Conservation (phyloP, 2,888 invertebrate genomes). For the Eristalis intricaria region DNA sequence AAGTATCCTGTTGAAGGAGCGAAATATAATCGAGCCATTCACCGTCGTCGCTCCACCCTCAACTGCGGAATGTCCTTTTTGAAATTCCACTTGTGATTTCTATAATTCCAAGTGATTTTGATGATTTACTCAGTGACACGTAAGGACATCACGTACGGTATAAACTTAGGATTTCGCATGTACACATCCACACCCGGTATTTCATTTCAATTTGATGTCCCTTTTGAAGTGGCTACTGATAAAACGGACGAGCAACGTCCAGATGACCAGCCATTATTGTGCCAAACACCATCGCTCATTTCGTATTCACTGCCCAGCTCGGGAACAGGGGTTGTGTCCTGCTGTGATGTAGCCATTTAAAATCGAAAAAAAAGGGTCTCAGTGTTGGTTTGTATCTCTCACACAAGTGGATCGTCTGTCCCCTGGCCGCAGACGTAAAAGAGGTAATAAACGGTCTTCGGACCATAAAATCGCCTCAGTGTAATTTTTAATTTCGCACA, state of each 20-base stretch:
- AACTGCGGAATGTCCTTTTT: conserved; percentile 27
- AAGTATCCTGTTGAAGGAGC: conserved; percentile 24
- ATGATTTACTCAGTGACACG: conserved; percentile 49
- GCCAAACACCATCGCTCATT: conserved; percentile 36
- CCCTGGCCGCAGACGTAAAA: conserved; percentile 27
- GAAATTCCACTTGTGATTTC: conserved; percentile 65
- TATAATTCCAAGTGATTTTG: conserved; percentile 59
- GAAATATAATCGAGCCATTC: conserved; percentile 12
- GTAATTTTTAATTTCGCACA: conserved; percentile 71
- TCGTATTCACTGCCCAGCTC: conserved; percentile 60
- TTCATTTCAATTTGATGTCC: conserved; percentile 48
- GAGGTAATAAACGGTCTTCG: conserved; percentile 36
- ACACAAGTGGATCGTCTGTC: not conserved
- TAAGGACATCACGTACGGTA: conserved; percentile 59
- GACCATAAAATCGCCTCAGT: conserved; percentile 34
- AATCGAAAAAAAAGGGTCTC: not conserved
- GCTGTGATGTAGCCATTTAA: conserved; percentile 59
- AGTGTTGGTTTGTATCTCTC: not conserved
- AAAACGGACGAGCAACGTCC: not conserved
- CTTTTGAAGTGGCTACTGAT: conserved; percentile 6
- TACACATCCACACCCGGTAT: conserved; percentile 17
- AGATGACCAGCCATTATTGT: conserved; percentile 14
- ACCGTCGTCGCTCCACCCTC: not conserved
- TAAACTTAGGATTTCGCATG: conserved; percentile 41
- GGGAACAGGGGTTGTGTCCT: conserved; percentile 39